Conservation (phyloP, 2,113 vertebrate genomes). For the Hyaena hyaena region DNA sequence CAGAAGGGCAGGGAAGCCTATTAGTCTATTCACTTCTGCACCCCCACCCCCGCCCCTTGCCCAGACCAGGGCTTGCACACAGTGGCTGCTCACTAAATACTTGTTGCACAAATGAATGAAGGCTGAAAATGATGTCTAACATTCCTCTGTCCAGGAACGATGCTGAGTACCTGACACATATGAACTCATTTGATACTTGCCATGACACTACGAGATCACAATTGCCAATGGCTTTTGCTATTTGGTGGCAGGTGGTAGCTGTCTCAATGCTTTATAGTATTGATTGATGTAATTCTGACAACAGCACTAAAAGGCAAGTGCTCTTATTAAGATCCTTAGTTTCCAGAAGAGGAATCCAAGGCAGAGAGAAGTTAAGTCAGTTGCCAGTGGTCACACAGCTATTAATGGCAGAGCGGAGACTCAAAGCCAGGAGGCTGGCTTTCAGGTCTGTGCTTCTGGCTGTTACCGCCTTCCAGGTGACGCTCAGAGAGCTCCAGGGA, state of each 20-base stretch:
- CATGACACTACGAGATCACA: neutral
- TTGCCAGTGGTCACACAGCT: neutral
- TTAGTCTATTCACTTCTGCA: neutral
- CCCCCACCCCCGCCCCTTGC: too few relatives aligned
- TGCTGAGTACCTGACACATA: neutral
- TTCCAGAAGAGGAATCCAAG: neutral
- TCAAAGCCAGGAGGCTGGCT: neutral
- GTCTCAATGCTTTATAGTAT: neutral
- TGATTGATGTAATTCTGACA: neutral
- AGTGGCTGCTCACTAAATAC: neutral
- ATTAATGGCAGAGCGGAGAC: neutral
- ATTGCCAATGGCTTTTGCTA: neutral
- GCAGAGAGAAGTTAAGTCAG: neutral
- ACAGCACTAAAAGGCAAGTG: neutral
- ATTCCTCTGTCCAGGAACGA: neutral
- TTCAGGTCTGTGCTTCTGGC: neutral
- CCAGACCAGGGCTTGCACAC: neutral
- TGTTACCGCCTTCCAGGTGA: neutral
- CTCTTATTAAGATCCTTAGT: neutral
- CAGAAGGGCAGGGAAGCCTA: neutral
- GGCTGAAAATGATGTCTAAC: neutral
- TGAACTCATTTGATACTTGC: neutral
- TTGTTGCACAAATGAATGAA: neutral
- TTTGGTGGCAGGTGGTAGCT: neutral
- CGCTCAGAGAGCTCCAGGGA: neutral